These are phyloP conservation scores for Thaleichthys pacificus DNA, from an alignment of 2,797 vertebrate species.

Conservation along the genomic window DNA sequence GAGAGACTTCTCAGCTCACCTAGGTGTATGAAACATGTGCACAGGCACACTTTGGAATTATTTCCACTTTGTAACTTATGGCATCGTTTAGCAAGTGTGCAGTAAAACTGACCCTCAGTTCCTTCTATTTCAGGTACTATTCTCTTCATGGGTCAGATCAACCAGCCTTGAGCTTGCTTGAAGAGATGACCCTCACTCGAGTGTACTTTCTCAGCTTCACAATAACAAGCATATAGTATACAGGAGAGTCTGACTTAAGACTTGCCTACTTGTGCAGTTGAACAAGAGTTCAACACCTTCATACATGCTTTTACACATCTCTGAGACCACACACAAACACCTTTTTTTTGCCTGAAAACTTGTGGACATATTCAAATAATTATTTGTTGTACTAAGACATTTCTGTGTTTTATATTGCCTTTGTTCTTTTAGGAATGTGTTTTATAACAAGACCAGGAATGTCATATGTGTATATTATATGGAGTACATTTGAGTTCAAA, in stretches of 20 bases:
- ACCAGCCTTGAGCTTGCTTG: slow-evolving; percentile 79
- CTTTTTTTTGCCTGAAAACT: slow-evolving; percentile 46
- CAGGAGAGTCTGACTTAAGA: background rate
- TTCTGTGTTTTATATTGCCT: slow-evolving; percentile 53
- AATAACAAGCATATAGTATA: background rate
- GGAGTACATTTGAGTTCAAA: slow-evolving; percentile 30
- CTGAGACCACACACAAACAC: slow-evolving; percentile 11
- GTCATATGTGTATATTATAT: slow-evolving; percentile 57
- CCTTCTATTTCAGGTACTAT: slow-evolving; percentile 78
- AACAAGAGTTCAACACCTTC: slow-evolving; percentile 15
- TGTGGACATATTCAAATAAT: slow-evolving; percentile 50
- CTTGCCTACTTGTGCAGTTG: background rate
- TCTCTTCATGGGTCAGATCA: slow-evolving; percentile 95
- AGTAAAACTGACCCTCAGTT: slow-evolving; percentile 19
- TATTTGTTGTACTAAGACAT: slow-evolving; percentile 52
- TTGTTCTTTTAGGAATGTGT: slow-evolving; percentile 51
- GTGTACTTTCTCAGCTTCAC: background rate
- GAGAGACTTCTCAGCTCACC: background rate
- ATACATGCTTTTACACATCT: slow-evolving; percentile 25
- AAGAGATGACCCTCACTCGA: slow-evolving; percentile 9
- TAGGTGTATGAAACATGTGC: background rate
- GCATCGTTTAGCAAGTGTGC: background rate
- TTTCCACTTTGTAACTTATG: background rate
- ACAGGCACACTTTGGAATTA: background rate
- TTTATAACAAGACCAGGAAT: slow-evolving; percentile 60